A percentile compares a stretch with the other conserved stretches of the same genome.
Conservation (phyloP, 1,140 invertebrate species). For the Papilio glaucus region DNA sequence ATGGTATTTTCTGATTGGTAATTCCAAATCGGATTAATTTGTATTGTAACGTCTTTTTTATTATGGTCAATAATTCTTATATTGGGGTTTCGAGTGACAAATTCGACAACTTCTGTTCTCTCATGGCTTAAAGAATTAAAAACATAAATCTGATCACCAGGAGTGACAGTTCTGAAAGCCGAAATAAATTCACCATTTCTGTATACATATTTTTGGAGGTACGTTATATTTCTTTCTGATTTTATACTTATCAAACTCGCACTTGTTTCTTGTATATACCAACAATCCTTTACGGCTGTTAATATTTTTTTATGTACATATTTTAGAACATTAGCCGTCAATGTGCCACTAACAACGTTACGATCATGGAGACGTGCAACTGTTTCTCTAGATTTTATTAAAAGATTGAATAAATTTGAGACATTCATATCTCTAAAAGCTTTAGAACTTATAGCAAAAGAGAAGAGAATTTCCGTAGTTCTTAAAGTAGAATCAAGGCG, state of each 20-base stretch:
- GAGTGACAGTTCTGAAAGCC: slow-evolving; percentile 74
- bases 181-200: slow-evolving; percentile 88
- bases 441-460: slow-evolving; percentile 87
- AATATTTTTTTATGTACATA: slow-evolving; percentile 63
- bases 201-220: slow-evolving; percentile 89
- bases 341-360: slow-evolving; percentile 67
- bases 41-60: slow-evolving; percentile 84
- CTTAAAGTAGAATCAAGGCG: slow-evolving; percentile 91
- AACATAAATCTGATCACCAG: slow-evolving; percentile 85
- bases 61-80: slow-evolving; percentile 87
- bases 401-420: slow-evolving; percentile 83
- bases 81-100: slow-evolving; percentile 86
- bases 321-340: slow-evolving; percentile 52
- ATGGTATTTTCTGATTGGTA: slow-evolving; percentile 62
- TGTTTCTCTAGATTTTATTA: slow-evolving; percentile 88
- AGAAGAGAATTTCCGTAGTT: slow-evolving; percentile 92
- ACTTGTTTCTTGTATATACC: slow-evolving; percentile 69
- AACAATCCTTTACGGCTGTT: slow-evolving; percentile 63
- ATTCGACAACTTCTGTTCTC: slow-evolving; percentile 87
- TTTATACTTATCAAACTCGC: slow-evolving; percentile 66
- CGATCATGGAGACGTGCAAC: slow-evolving; percentile 72
- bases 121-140: slow-evolving; percentile 90
- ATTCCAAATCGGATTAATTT: slow-evolving; percentile 91
- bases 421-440: slow-evolving; percentile 82
- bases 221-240: slow-evolving; percentile 85